A percentile compares a stretch with the other conserved stretches of the same genome.
These are phyloP conservation scores for Vultur gryphus DNA, from an alignment of 2,797 vertebrate species.

Conservation along the genomic window DNA sequence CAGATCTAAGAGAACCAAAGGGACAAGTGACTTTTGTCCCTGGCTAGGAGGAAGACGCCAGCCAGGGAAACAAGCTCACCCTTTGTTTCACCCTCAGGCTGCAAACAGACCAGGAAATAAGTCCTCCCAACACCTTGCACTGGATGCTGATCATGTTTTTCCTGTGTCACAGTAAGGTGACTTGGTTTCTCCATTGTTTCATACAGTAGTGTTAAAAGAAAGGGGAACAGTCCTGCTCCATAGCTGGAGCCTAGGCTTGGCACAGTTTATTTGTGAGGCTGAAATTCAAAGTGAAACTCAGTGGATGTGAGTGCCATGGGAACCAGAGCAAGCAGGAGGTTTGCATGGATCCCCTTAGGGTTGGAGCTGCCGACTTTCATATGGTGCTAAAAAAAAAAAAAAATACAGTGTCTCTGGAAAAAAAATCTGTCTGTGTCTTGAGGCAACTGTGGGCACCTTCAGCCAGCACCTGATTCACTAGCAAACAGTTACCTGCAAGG, in stretches of 20 bases:
- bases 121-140: background rate
- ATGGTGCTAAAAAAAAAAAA: background rate
- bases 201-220: background rate
- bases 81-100: background rate
- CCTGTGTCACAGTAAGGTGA: background rate
- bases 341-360: slow-evolving; percentile 20
- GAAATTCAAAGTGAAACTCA: background rate
- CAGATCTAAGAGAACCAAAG: background rate
- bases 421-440: slow-evolving; percentile 38
- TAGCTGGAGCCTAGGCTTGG: background rate
- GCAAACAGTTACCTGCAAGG: slow-evolving; percentile 24
- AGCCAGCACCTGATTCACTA: slow-evolving; percentile 48
- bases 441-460: slow-evolving; percentile 22
- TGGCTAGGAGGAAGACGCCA: background rate
- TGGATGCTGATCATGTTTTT: background rate
- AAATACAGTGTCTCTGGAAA: slow-evolving; percentile 24
- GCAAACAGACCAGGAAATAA: background rate
- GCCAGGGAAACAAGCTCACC: background rate
- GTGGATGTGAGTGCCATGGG: background rate
- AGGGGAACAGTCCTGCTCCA: background rate
- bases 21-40: background rate
- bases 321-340: background rate
- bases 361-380: background rate
- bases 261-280: background rate
- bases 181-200: background rate